Evolutionary conservation across 2,113 vertebrate species (phyloP), one percentile per base, ranked within the genome.

Genomic region (Cheilinus undulatus): DNA sequence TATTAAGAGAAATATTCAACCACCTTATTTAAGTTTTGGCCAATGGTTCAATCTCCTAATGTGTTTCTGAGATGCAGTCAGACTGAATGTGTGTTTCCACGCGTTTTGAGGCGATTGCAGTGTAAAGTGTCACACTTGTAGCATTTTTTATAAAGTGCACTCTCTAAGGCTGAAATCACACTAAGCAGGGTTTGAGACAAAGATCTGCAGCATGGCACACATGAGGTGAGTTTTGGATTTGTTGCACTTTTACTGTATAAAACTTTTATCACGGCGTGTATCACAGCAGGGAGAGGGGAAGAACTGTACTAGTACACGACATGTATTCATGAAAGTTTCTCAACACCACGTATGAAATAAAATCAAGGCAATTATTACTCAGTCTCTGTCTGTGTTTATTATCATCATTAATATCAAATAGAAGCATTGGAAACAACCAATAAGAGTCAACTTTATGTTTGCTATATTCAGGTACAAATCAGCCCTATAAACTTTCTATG

Each of bases 301-400:
- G 52, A 70, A 56, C 34, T 66, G 50, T 32, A 28, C 32, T n/a
- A n/a, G n/a, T n/a, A n/a, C n/a, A 27, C 34, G 43, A 12, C 53
- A 45, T 67, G 50, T 72, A 66, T 62, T 61, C 24, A 58, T 32
- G 46, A 50, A 53, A 28, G 9, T 68, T 49, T 78, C 28, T 53
- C 27, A 50, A 19, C 48, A 63, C 20, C 38, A 43, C 28, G 43
- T 60, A 28, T 66, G 48, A 50, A 82, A 76, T 82, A 68, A 82
- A 82, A 58, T 7, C 22, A 3, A 50, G 1, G 5, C 3, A 8
- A 13, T 53, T 78, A 38, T 73, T 66, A 56, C 49, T 19, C 22
- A 8, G 24, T 4, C 4, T 57, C 4, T 34, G 46, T 56, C 3
- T 10, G n/a, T n/a, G n/a, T n/a, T 51, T 32, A 27, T 49, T 51